Conservation (phyloP, 2,888 invertebrate species). For the Melanophora roralis region DNA sequence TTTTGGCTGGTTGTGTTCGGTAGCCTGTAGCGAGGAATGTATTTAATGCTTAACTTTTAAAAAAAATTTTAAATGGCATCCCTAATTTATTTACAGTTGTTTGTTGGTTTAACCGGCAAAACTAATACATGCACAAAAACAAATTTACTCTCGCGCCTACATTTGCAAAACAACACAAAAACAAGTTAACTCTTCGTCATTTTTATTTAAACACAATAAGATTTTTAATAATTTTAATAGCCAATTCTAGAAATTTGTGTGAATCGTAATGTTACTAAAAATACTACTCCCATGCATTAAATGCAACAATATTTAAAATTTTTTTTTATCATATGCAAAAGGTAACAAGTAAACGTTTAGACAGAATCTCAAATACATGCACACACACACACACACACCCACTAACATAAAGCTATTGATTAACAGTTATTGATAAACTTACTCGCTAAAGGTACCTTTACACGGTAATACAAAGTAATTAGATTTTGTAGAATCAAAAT, state of each 20-base stretch:
- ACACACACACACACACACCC: not conserved
- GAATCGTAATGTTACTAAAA: constrained; percentile 42
- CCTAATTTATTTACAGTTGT: too few species aligned
- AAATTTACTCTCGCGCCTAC: constrained; percentile 48
- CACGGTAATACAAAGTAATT: too few species aligned
- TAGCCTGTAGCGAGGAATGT: too few species aligned
- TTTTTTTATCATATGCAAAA: not conserved
- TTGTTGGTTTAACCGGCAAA: too few species aligned
- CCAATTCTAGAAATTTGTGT: constrained; percentile 31
- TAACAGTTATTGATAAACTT: not conserved
- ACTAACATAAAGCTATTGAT: not conserved
- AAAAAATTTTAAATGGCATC: too few species aligned
- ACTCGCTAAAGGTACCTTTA: too few species aligned
- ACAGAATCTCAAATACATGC: not conserved
- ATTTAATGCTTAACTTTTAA: too few species aligned
- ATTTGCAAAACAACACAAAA: constrained; percentile 24
- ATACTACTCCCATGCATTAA: constrained; percentile 46
- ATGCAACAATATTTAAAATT: constrained; percentile 3
- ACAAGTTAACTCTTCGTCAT: constrained; percentile 35
- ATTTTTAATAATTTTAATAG: not conserved
- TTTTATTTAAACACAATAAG: constrained; percentile 30
- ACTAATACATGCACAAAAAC: not conserved
- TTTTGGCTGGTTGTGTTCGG: too few species aligned
- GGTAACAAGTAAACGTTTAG: not conserved
- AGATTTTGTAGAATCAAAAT: too few species aligned